These are phyloP conservation scores for Ectropis grisescens DNA, from an alignment of 1,140 invertebrate species.

Conservation along the genomic window DNA sequence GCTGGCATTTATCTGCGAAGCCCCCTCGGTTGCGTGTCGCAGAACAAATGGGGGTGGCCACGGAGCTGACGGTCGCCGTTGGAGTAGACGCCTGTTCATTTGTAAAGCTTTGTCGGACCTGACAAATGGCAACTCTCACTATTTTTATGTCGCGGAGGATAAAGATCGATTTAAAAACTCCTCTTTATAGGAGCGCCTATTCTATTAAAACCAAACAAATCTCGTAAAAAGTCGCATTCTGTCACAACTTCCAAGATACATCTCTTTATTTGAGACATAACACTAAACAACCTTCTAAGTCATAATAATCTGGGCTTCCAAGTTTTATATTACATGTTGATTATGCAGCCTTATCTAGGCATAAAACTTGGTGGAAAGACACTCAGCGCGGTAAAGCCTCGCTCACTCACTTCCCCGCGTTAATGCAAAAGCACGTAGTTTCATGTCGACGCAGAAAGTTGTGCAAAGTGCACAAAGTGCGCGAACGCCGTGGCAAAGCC, in stretches of 20 bases:
- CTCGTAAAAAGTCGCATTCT: too few relatives aligned
- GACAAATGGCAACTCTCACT: slow-evolving; percentile 49
- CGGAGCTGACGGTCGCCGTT: slow-evolving; percentile 19
- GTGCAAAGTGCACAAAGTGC: slow-evolving; percentile 62
- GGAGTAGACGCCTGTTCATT: slow-evolving; percentile 45
- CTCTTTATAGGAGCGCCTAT: too few relatives aligned
- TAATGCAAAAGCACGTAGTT: slow-evolving; percentile 65
- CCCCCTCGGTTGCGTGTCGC: slow-evolving; percentile 38
- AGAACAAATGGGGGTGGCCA: slow-evolving; percentile 41
- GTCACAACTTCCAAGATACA: too few relatives aligned
- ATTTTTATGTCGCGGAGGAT: slow-evolving; percentile 46
- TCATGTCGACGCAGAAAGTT: slow-evolving; percentile 59
- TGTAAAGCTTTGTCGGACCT: slow-evolving; percentile 52
- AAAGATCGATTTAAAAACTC: too few relatives aligned
- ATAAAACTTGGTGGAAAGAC: slow-evolving; percentile 54
- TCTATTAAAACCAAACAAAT: too few relatives aligned
- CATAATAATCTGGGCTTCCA: too few relatives aligned
- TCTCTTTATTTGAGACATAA: too few relatives aligned
- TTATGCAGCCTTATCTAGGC: slow-evolving; percentile 50
- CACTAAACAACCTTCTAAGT: too few relatives aligned
- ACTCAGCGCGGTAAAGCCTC: slow-evolving; percentile 43
- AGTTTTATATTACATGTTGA: slow-evolving; percentile 45
- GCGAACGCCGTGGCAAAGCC: slow-evolving; percentile 55
- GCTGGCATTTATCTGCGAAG: slow-evolving; percentile 36
- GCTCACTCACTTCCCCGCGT: slow-evolving; percentile 45